phyloP scores from a whole-genome alignment of 2,797 vertebrate genomes.

The Cryptoprocta ferox region DNA sequence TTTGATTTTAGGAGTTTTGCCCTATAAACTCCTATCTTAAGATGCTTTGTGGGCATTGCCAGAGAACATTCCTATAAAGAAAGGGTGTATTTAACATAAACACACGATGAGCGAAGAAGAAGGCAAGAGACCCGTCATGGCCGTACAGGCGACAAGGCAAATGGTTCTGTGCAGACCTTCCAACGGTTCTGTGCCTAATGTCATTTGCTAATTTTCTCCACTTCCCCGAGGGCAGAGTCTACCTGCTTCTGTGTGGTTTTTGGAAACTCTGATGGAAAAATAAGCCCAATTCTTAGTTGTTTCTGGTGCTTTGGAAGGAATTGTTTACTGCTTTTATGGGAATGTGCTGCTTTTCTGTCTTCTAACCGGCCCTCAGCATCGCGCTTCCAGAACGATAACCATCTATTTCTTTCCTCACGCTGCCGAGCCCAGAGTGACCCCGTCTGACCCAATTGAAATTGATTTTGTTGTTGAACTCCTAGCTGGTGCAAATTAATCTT shows the following conservation, averaged over 20 bases:
- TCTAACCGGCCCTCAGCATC: slow-evolving; percentile 78
- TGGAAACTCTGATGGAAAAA: slow-evolving; percentile 42
- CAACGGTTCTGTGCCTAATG: neutral
- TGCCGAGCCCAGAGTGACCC: slow-evolving; percentile 90
- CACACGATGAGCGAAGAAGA: slow-evolving; percentile 41
- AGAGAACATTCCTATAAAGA: neutral
- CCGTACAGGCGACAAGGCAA: neutral
- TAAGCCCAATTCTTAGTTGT: slow-evolving; percentile 1
- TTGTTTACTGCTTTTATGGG: slow-evolving; percentile 70
- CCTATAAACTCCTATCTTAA: neutral
- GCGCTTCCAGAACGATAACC: slow-evolving; percentile 91
- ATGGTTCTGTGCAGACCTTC: neutral
- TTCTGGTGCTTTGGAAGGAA: slow-evolving; percentile 69
- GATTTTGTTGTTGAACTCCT: slow-evolving; percentile 95
- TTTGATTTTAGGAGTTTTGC: neutral
- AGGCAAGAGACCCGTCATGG: slow-evolving; percentile 39
- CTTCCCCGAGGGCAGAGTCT: neutral
- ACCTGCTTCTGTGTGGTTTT: neutral
- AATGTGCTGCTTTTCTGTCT: neutral
- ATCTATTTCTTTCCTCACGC: slow-evolving; percentile 91
- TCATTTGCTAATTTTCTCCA: neutral
- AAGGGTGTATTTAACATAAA: slow-evolving; percentile 55
- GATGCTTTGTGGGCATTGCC: neutral
- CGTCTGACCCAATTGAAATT: slow-evolving; percentile 94
- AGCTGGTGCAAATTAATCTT: slow-evolving; percentile 92